Conservation (phyloP, 2,113 vertebrate species). For the Pituophis catenifer region DNA sequence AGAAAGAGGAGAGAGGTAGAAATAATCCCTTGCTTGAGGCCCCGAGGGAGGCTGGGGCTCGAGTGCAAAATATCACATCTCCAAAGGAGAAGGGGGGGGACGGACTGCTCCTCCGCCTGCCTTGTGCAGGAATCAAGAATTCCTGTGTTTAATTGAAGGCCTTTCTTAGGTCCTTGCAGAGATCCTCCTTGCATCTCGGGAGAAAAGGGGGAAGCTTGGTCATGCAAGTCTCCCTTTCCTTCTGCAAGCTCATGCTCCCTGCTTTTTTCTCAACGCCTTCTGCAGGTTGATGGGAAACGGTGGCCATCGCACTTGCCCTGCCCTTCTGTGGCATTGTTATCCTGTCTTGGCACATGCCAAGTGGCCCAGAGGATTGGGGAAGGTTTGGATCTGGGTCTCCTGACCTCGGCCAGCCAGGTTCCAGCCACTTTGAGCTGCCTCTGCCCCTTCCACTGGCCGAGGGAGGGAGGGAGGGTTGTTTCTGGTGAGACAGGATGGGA, state of each 20-base stretch:
- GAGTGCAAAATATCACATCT: neutral
- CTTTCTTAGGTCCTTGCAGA: neutral
- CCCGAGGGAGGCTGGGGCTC: neutral
- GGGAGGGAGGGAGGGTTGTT: neutral
- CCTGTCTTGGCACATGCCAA: neutral
- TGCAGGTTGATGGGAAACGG: neutral
- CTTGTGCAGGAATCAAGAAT: neutral
- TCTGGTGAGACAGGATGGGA: conserved; percentile 31
- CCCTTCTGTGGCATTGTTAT: neutral
- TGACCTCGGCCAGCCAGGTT: neutral
- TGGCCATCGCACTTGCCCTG: neutral
- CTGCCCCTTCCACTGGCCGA: neutral
- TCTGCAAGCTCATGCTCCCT: neutral
- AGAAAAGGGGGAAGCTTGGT: neutral
- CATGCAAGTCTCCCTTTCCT: neutral
- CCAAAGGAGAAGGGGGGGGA: too few relatives aligned
- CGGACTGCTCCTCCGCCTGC: neutral
- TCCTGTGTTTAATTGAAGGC: neutral
- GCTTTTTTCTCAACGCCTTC: neutral
- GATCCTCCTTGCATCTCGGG: neutral
- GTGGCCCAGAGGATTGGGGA: too few relatives aligned
- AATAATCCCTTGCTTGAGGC: neutral
- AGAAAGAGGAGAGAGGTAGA: neutral
- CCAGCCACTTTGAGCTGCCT: neutral
- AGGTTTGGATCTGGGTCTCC: neutral